These are phyloP conservation scores for Heliocidaris tuberculata DNA, from an alignment of 35 echinoderm and acorn worm genomes.

Conservation along the genomic window DNA sequence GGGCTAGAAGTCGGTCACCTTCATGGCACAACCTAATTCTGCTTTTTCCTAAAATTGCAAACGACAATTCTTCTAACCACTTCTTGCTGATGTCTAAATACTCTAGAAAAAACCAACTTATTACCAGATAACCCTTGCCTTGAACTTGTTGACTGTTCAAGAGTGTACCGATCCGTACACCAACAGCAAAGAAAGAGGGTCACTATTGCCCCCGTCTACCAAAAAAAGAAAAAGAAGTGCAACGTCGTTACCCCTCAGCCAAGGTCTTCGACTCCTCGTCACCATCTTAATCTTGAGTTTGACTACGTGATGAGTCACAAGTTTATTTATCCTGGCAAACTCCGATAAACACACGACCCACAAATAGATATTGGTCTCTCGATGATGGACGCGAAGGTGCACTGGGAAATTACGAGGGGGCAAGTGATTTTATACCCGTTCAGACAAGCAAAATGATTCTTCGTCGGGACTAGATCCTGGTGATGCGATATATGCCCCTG, in stretches of 20 bases:
- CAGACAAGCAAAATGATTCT: too few relatives aligned
- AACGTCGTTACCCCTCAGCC: neutral
- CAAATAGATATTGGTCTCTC: neutral
- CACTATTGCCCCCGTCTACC: too few relatives aligned
- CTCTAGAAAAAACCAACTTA: neutral
- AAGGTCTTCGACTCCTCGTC: neutral
- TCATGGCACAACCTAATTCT: neutral
- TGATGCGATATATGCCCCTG: too few relatives aligned
- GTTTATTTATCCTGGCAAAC: constrained; percentile 11
- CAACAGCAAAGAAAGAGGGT: too few relatives aligned
- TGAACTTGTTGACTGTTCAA: too few relatives aligned
- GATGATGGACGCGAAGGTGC: neutral
- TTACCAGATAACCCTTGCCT: neutral
- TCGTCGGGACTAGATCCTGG: too few relatives aligned
- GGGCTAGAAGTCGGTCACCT: neutral
- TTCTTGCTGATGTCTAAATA: neutral
- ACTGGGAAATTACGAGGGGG: neutral
- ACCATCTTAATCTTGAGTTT: neutral
- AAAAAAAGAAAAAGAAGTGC: too few relatives aligned
- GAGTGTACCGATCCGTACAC: neutral
- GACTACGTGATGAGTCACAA: neutral
- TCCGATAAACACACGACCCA: neutral
- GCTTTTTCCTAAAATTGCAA: too few relatives aligned
- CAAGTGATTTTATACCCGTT: neutral
- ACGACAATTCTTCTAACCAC: neutral